phyloP scores from a whole-genome alignment of 2,888 invertebrate genomes.

The Minunthozetes semirufus region DNA sequence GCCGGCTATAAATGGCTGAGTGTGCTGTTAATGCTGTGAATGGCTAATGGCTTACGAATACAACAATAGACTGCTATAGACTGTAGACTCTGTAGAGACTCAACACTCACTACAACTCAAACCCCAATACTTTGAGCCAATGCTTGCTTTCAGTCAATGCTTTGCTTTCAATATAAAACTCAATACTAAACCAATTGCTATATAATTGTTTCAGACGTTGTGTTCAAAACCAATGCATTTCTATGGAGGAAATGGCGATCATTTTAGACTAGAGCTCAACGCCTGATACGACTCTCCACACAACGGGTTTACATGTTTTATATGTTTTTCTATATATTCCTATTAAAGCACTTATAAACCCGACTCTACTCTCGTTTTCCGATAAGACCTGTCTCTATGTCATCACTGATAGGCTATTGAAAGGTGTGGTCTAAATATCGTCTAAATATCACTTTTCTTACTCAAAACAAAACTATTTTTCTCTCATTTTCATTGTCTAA shows the following conservation, averaged over 20 bases:
- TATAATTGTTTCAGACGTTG: neutral
- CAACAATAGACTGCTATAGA: neutral
- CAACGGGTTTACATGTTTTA: neutral
- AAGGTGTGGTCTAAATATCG: too few relatives aligned
- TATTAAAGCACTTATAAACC: too few relatives aligned
- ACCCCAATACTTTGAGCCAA: neutral
- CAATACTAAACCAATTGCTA: neutral
- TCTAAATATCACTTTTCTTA: too few relatives aligned
- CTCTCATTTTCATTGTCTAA: too few relatives aligned
- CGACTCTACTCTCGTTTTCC: too few relatives aligned
- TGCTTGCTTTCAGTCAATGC: neutral
- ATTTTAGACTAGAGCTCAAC: neutral
- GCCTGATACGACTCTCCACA: neutral
- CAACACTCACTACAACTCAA: too few relatives aligned
- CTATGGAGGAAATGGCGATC: slow-evolving; percentile 3
- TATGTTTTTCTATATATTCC: neutral
- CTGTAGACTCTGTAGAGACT: too few relatives aligned
- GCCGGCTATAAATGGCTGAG: slow-evolving; percentile 13
- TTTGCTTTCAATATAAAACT: neutral
- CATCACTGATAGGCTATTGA: too few relatives aligned
- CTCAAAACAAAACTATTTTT: too few relatives aligned
- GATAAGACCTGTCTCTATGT: too few relatives aligned
- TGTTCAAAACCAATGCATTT: neutral
- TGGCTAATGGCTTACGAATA: neutral
- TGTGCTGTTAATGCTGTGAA: neutral